Evolutionary conservation across 2,888 invertebrate genomes (phyloP).

Genomic region (Epistrophella euchroma): DNA sequence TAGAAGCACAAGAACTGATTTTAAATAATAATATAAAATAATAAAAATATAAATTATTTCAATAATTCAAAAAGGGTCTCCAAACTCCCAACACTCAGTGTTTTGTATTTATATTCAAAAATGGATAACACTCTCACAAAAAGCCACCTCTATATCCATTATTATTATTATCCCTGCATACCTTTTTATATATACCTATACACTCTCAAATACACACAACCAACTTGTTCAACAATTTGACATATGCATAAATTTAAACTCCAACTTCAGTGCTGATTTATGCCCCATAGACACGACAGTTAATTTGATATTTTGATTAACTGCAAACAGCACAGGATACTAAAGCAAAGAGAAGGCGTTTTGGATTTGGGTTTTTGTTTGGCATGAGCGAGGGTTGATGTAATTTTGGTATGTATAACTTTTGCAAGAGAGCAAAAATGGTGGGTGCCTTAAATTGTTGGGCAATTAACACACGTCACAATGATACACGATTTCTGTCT

Average conservation of each 20-base stretch:
- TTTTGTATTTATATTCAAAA: not conserved
- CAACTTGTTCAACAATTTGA: constrained; percentile 76
- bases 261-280: constrained; percentile 80
- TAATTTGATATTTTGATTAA: constrained; percentile 84
- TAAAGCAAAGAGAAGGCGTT: constrained; percentile 54
- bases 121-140: constrained; percentile 13
- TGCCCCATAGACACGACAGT: constrained; percentile 84
- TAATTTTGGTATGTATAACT: not conserved
- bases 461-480: constrained; percentile 77
- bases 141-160: constrained; percentile 4
- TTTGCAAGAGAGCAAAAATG: not conserved
- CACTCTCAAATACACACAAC: constrained; percentile 41
- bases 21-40: no score
- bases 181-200: not conserved
- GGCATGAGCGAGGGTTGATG: constrained; percentile 28
- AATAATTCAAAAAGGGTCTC: not conserved
- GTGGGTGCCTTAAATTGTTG: constrained; percentile 68
- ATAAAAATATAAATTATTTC: not conserved
- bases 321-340: constrained; percentile 78
- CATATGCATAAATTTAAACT: constrained; percentile 79
- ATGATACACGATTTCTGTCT: constrained; percentile 44
- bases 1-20: no score
- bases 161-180: not conserved
- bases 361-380: not conserved
- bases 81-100: constrained; percentile 19